A percentile compares a stretch with the other conserved stretches of the same genome.
Conservation (phyloP, 2,797 vertebrate genomes). For the Sebastes aleutianus region DNA sequence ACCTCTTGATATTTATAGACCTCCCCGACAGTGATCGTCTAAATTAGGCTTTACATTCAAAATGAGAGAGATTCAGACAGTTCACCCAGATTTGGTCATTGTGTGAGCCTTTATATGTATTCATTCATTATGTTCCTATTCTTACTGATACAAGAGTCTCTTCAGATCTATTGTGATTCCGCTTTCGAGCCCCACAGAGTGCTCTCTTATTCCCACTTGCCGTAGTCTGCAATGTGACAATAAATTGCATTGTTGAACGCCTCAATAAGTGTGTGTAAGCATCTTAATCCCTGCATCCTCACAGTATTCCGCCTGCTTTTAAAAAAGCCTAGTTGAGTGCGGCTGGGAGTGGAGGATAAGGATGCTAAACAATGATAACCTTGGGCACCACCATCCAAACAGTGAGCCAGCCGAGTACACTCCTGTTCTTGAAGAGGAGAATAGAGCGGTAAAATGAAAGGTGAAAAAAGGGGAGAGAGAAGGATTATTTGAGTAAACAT, state of each 20-base stretch:
- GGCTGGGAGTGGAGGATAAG: conserved; percentile 39
- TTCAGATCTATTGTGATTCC: conserved; percentile 23
- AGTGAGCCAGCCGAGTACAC: conserved; percentile 19
- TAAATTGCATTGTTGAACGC: conserved; percentile 25
- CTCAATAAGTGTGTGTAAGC: conserved; percentile 33
- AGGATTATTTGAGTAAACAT: conserved; percentile 51
- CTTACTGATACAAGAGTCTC: conserved; percentile 21
- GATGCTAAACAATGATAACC: conserved; percentile 47
- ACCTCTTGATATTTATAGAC: not conserved
- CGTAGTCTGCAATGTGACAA: conserved; percentile 1
- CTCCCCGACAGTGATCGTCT: not conserved
- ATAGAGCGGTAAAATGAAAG: conserved; percentile 6
- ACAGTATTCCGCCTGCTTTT: not conserved
- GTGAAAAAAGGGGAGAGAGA: conserved; percentile 1
- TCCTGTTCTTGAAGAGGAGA: conserved; percentile 23
- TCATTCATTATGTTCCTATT: conserved; percentile 28
- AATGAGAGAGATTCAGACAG: not conserved
- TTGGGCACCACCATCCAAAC: conserved; percentile 11
- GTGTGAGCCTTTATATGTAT: conserved; percentile 3
- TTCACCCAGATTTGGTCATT: not conserved
- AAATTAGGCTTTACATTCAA: not conserved
- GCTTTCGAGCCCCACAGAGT: conserved; percentile 9
- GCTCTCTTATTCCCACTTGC: conserved; percentile 32
- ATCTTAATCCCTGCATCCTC: conserved; percentile 40
- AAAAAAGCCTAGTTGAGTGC: conserved; percentile 14